phyloP scores from a whole-genome alignment of 2,797 vertebrate genomes.

The Lepidocolaptes lacrymiger region DNA sequence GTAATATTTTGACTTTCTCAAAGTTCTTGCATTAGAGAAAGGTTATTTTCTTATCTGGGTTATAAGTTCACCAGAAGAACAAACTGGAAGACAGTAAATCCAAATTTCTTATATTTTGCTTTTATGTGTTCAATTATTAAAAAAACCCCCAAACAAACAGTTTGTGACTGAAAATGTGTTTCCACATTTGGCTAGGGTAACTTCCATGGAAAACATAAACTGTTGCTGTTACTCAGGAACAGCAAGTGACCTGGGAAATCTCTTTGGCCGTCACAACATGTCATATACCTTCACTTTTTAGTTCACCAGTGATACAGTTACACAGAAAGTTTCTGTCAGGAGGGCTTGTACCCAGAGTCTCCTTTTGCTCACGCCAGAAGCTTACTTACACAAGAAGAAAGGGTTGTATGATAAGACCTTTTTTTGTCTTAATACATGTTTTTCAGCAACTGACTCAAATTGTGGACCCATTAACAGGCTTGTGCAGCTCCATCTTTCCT shows the following conservation, averaged over 20 bases:
- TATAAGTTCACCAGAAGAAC: background rate
- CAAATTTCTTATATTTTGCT: background rate
- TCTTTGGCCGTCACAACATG: background rate
- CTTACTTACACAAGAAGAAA: background rate
- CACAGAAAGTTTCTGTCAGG: background rate
- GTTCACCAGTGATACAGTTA: background rate
- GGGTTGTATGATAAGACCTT: background rate
- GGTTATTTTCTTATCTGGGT: background rate
- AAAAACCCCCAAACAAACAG: background rate
- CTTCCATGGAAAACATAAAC: background rate
- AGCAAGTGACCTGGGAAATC: background rate
- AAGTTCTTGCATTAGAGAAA: background rate
- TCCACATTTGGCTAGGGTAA: background rate
- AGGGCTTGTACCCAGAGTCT: background rate
- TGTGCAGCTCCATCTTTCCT: background rate
- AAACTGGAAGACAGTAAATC: background rate
- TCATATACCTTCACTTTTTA: background rate
- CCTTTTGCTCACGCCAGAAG: accelerated
- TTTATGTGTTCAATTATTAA: background rate
- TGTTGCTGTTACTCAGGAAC: background rate
- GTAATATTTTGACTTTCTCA: background rate
- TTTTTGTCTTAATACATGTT: background rate
- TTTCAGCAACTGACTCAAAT: background rate
- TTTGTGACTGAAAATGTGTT: background rate
- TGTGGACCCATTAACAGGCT: background rate